Evolutionary conservation across 2,113 vertebrate species (phyloP).

Genomic region (Elachura formosa): DNA sequence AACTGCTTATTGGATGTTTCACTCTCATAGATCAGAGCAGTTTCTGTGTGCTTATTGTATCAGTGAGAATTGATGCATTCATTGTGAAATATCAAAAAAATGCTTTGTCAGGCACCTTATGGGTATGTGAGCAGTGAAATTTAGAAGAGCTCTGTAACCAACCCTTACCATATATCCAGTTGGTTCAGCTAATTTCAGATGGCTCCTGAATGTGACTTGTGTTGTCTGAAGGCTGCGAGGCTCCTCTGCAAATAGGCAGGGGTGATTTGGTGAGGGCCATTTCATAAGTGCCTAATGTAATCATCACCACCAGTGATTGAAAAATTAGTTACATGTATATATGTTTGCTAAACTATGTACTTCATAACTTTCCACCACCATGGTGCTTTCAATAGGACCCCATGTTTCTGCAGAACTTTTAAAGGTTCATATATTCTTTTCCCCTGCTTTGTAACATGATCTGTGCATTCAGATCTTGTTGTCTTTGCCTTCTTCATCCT

Average conservation of each 20-base stretch:
- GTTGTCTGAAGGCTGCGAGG: neutral
- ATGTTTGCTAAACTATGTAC: neutral
- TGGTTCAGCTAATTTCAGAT: neutral
- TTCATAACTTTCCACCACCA: neutral
- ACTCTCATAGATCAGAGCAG: neutral
- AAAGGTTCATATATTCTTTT: neutral
- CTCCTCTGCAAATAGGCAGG: neutral
- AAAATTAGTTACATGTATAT: neutral
- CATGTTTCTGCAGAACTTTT: neutral
- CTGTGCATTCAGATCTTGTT: neutral
- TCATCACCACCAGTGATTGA: neutral
- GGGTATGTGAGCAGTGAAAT: neutral
- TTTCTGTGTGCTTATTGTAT: neutral
- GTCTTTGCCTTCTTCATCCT: neutral
- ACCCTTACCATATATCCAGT: neutral
- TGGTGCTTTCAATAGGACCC: neutral
- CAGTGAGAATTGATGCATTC: neutral
- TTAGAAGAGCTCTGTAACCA: neutral
- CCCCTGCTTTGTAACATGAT: neutral
- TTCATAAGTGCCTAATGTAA: neutral
- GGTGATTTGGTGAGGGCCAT: neutral
- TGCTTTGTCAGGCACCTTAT: neutral
- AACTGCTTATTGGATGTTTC: neutral
- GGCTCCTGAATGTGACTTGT: neutral
- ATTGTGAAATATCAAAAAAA: slow-evolving; percentile 6